These are phyloP conservation scores for Nannoperca obscura DNA, from an alignment of 2,797 vertebrate genomes.

Conservation along the genomic window DNA sequence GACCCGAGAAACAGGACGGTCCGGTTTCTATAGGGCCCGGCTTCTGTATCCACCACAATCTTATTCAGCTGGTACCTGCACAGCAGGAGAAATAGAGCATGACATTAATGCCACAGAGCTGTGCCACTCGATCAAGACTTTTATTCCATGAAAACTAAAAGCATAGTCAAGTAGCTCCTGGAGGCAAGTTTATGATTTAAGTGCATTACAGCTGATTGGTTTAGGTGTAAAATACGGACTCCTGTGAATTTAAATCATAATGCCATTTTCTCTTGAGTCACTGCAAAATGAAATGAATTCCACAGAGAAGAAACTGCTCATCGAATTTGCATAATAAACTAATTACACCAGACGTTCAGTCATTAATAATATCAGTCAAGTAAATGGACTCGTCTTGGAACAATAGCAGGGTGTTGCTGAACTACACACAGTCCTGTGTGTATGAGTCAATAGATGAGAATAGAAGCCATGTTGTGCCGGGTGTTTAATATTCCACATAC, in stretches of 20 bases:
- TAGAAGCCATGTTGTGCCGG: conserved; percentile 41
- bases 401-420: conserved; percentile 61
- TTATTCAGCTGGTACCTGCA: conserved; percentile 93
- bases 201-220: conserved; percentile 50
- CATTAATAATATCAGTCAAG: conserved; percentile 80
- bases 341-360: conserved; percentile 67
- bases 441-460: conserved; percentile 60
- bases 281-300: conserved; percentile 60
- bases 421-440: conserved; percentile 47
- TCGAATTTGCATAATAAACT: conserved; percentile 76
- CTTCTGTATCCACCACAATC: conserved; percentile 92
- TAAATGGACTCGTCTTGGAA: conserved; percentile 68
- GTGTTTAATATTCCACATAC: conserved; percentile 73
- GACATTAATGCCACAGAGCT: conserved; percentile 10
- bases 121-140: conserved; percentile 14
- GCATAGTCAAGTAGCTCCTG: conserved; percentile 22
- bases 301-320: conserved; percentile 61
- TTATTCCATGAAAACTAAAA: conserved; percentile 45
- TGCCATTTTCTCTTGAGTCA: conserved; percentile 58
- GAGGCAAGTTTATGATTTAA: conserved; percentile 37
- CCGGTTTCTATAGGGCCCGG: conserved; percentile 91
- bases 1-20: conserved; percentile 95
- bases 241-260: conserved; percentile 55
- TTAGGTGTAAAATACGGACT: conserved; percentile 52
- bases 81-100: conserved; percentile 24